Percentiles rank a stretch among this genome's conserved stretches.
Evolutionary conservation across 2,113 vertebrate species (phyloP).

Genomic region (Okapia johnstoni): DNA sequence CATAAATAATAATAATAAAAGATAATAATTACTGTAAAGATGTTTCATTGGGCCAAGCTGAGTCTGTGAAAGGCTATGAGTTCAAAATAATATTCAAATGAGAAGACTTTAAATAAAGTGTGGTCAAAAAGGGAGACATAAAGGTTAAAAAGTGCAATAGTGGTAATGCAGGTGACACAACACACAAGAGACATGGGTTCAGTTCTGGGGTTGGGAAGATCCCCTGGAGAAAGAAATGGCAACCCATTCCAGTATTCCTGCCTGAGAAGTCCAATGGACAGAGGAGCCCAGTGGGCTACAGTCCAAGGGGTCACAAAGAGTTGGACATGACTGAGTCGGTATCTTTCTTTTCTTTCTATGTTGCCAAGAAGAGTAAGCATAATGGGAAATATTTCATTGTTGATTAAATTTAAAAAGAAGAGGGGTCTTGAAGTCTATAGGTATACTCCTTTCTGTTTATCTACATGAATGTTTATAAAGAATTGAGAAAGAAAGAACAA

Average conservation of each 20-base stretch:
- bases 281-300: background rate
- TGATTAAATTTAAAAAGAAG: background rate
- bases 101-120: background rate
- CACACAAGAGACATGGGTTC: background rate
- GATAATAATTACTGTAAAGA: background rate
- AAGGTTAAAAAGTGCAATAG: background rate
- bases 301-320: background rate
- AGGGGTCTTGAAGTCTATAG: background rate
- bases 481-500: background rate
- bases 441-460: background rate
- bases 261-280: background rate
- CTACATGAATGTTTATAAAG: background rate
- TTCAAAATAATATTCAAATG: background rate
- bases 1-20: background rate
- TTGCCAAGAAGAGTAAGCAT: background rate
- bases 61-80: background rate
- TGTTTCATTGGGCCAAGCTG: background rate
- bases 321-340: background rate
- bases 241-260: background rate
- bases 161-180: background rate
- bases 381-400: background rate
- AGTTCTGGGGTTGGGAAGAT: background rate
- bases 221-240: background rate
- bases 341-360: background rate
- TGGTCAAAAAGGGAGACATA: background rate